These are phyloP conservation scores for Chaenocephalus aceratus DNA, from an alignment of 2,113 vertebrate species.

Conservation along the genomic window DNA sequence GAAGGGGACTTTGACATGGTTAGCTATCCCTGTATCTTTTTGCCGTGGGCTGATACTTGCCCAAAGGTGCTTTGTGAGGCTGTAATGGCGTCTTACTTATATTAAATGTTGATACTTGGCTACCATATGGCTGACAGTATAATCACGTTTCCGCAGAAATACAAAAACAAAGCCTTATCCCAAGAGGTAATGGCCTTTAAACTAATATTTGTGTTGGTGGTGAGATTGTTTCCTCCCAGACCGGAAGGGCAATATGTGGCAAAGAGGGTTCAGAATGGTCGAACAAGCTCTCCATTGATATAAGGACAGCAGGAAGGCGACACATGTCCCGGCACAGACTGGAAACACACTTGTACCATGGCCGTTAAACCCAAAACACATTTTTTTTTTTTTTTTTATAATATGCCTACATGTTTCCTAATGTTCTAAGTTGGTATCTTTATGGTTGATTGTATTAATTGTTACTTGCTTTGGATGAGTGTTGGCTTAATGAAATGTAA, in stretches of 20 bases:
- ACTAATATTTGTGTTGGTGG: not conserved
- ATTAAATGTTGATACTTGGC: slow-evolving; percentile 38
- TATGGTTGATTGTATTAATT: too few species aligned
- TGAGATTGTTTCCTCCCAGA: not conserved
- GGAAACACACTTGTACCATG: too few species aligned
- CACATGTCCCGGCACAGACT: too few species aligned
- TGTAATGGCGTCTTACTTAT: slow-evolving; percentile 40
- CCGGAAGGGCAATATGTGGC: not conserved
- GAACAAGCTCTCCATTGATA: too few species aligned
- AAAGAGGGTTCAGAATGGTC: not conserved
- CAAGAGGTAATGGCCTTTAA: not conserved
- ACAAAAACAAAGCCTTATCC: not conserved
- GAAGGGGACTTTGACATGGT: slow-evolving; percentile 63
- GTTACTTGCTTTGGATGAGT: too few species aligned
- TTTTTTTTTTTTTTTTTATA: too few species aligned
- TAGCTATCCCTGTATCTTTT: slow-evolving; percentile 49
- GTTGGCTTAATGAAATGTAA: too few species aligned
- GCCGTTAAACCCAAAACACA: too few species aligned
- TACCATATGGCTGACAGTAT: not conserved
- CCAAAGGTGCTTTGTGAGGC: slow-evolving; percentile 45
- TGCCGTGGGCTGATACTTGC: slow-evolving; percentile 29
- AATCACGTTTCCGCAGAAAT: not conserved
- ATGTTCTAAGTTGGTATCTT: too few species aligned
- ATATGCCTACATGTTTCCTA: too few species aligned
- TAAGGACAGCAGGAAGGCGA: too few species aligned